These are phyloP conservation scores for Diachrysia chrysitis DNA, from an alignment of 2,888 invertebrate genomes.

Conservation along the genomic window DNA sequence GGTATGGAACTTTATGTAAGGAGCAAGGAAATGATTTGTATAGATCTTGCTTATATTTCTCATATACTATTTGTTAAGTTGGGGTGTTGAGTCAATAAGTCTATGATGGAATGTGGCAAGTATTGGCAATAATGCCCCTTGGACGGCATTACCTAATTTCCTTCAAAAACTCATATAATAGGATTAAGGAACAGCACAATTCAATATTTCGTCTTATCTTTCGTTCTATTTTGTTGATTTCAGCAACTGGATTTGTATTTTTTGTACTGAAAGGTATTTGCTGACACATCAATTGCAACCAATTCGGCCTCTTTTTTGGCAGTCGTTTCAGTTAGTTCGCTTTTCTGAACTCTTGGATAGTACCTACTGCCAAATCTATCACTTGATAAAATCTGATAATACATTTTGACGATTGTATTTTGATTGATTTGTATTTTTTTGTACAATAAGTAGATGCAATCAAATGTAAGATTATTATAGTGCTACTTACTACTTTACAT, in stretches of 20 bases:
- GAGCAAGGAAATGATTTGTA: constrained; percentile 23
- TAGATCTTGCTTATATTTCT: constrained; percentile 17
- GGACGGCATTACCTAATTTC: not conserved
- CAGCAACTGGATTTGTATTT: no score
- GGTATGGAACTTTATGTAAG: no score
- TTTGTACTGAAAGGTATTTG: not conserved
- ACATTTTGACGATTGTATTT: no score
- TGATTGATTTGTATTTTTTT: no score
- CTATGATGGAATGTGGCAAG: not conserved
- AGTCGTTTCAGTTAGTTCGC: not conserved
- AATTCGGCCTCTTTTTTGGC: not conserved
- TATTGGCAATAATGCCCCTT: not conserved
- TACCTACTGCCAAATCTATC: not conserved
- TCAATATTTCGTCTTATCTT: no score
- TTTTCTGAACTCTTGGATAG: not conserved
- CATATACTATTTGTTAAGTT: no score
- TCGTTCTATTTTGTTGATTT: no score
- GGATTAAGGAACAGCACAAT: no score
- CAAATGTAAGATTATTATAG: no score
- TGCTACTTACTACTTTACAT: no score
- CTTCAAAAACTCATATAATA: no score
- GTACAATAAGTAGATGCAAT: no score
- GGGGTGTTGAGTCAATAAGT: not conserved
- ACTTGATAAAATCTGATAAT: not conserved
- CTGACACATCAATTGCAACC: not conserved